A percentile compares a stretch with the other conserved stretches of the same genome.
Conservation (phyloP, 2,113 vertebrate species). For the Terrapene triunguis region DNA sequence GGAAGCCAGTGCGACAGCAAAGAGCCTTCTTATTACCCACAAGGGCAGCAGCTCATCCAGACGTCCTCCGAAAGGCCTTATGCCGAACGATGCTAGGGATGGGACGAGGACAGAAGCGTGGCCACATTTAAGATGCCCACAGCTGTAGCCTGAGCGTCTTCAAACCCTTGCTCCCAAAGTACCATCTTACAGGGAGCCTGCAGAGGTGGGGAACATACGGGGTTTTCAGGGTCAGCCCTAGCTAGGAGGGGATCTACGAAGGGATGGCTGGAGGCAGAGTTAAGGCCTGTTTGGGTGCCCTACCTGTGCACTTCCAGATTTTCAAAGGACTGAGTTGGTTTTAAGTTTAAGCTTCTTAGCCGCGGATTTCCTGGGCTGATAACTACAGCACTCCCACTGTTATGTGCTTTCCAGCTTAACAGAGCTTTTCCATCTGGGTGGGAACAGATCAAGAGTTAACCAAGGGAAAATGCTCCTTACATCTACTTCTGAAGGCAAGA, state of each 20-base stretch:
- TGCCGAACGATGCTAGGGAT: not conserved
- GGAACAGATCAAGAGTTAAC: not conserved
- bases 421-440: not conserved
- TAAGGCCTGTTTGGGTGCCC: not conserved
- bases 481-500: not conserved
- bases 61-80: not conserved
- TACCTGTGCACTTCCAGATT: not conserved
- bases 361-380: not conserved
- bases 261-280: not conserved
- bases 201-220: not conserved
- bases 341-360: not conserved
- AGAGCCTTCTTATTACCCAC: not conserved
- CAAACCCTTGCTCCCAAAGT: not conserved
- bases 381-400: not conserved
- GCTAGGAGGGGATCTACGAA: not conserved
- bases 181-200: not conserved
- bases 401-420: not conserved
- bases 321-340: not conserved
- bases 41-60: not conserved
- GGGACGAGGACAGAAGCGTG: not conserved
- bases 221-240: not conserved
- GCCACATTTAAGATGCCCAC: not conserved
- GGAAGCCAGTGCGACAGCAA: not conserved
- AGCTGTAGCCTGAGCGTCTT: not conserved
- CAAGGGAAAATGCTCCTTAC: not conserved